Percentiles rank a stretch among this genome's conserved stretches.
phyloP scores from a whole-genome alignment of 2,113 vertebrate genomes.

The Rafetus swinhoei region DNA sequence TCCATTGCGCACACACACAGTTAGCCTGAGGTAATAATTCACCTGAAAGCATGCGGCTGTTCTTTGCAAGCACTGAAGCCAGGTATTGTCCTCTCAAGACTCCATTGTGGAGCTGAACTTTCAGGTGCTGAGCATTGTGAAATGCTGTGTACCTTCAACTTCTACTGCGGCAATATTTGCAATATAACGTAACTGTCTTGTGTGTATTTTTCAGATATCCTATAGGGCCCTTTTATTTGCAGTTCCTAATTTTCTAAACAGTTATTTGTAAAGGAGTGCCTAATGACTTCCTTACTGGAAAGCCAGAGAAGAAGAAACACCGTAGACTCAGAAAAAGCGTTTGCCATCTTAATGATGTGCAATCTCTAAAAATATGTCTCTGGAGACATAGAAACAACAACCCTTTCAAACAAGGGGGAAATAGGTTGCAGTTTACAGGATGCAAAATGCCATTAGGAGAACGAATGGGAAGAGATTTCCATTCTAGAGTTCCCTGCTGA shows the following conservation, averaged over 20 bases:
- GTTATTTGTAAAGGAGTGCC: background rate
- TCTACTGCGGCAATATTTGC: background rate
- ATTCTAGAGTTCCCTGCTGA: conserved; percentile 49
- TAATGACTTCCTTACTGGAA: background rate
- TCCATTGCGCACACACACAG: background rate
- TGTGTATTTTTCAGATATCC: background rate
- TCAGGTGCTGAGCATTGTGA: background rate
- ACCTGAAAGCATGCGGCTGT: background rate
- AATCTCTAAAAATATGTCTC: background rate
- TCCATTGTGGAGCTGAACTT: background rate
- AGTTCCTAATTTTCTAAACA: background rate
- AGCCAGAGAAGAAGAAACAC: background rate
- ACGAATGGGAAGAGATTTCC: conserved; percentile 16
- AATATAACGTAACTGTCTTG: background rate
- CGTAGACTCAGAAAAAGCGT: background rate
- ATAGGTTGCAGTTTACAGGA: background rate
- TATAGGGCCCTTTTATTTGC: background rate
- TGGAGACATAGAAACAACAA: background rate
- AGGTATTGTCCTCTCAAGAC: background rate
- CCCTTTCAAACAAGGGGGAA: background rate
- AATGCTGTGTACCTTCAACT: background rate
- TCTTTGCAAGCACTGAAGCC: background rate
- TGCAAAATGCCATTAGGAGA: background rate
- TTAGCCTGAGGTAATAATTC: background rate
- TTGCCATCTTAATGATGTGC: background rate